Evolutionary conservation across 2,797 vertebrate species (phyloP), one percentile per base, ranked within the genome.

Genomic region (Danio jaintianensis): DNA sequence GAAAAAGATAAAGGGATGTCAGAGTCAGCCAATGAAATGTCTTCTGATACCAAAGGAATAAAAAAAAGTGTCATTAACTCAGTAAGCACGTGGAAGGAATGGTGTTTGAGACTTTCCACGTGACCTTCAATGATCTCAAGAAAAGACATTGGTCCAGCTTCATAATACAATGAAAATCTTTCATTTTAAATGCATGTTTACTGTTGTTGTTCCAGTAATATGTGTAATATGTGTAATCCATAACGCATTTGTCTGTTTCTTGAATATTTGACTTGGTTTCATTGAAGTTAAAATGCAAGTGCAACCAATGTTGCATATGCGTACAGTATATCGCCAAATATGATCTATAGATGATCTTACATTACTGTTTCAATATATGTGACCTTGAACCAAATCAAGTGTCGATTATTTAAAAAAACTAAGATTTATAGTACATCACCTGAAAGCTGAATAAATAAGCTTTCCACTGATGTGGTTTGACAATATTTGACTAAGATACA

Each of bases 1-100:
- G 42, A 61, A 63, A 64, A 45, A 20, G n/a, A 47, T 48, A 36
- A 48, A 75, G 47, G 45, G 15, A 50, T 38, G 13, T 11, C 18
- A 79, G 68, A 2, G 8, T 29, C 42, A 69, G 29, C n/a, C 55
- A 62, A 52, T 78, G 9, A 8, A 15, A 56, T 69, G 7, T 70
- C n/a, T 20, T 59, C 0, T 20, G 53, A 69, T 53, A 59, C 0
- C 0, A 3, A 68, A 18, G 7, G 18, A 42, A 42, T 5, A 20
- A 42, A 75, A 58, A 77, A 43, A 45, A 0, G n/a, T 61, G 64
- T 50, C 6, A 40, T 69, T 42, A 42, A 15, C 29, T 69, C 55
- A 40, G n/a, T 78, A 61, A 42, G 13, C 64, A 70, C 16, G 40
- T 36, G 22, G 63, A n/a, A 47, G 10, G 42, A 8, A 56, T 58